A percentile compares a stretch with the other conserved stretches of the same genome.
Conservation (phyloP, 2,888 invertebrate genomes). For the Stratiomys singularior region DNA sequence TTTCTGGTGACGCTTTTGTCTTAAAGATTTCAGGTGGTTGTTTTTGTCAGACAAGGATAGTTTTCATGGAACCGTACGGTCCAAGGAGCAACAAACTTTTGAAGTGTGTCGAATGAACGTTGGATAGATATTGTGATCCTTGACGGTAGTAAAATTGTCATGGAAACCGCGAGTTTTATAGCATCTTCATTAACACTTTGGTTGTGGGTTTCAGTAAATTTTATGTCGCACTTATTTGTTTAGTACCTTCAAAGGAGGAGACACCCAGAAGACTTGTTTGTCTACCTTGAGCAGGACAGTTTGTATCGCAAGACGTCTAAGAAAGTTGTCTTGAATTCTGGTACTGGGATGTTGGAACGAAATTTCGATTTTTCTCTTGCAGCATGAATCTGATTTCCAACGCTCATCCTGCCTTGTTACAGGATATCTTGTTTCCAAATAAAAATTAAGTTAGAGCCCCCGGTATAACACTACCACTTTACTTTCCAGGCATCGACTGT, state of each 20-base stretch:
- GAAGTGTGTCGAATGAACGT: neutral
- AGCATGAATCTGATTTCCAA: too few relatives aligned
- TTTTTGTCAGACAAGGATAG: neutral
- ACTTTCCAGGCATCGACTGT: too few relatives aligned
- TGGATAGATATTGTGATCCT: conserved; percentile 2
- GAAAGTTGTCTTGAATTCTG: too few relatives aligned
- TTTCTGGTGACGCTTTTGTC: conserved; percentile 5
- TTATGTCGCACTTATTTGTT: conserved; percentile 15
- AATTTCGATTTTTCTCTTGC: too few relatives aligned
- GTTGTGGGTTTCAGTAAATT: conserved; percentile 25
- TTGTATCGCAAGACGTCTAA: neutral
- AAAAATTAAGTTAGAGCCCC: too few relatives aligned
- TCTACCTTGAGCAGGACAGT: neutral
- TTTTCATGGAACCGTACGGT: neutral
- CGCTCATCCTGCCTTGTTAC: too few relatives aligned
- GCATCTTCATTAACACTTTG: conserved; percentile 44
- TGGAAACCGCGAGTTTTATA: conserved; percentile 20
- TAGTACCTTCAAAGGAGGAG: neutral
- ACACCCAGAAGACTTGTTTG: neutral
- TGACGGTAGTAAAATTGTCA: conserved; percentile 26
- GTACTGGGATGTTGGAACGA: too few relatives aligned
- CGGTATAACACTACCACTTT: too few relatives aligned
- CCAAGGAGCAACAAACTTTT: conserved; percentile 37
- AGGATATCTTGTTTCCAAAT: too few relatives aligned
- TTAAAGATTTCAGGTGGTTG: neutral